Evolutionary conservation across 2,113 vertebrate species (phyloP).

Genomic region (Sula dactylatra): DNA sequence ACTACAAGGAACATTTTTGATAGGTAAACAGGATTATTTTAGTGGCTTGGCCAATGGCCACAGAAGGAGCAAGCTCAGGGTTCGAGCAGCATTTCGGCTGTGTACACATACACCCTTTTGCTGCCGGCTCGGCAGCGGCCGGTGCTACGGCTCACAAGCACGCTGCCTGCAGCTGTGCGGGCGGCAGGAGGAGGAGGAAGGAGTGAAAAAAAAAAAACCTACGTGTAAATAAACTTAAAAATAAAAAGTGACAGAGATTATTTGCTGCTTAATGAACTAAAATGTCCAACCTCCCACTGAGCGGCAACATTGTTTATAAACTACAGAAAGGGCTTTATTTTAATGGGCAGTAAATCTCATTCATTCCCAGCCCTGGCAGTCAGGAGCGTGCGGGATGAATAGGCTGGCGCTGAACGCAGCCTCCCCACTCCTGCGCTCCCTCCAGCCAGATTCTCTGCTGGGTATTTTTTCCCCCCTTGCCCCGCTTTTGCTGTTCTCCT

Average conservation of each 20-base stretch:
- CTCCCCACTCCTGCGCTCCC: neutral
- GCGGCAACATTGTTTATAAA: slow-evolving; percentile 43
- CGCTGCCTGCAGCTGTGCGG: neutral
- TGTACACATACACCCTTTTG: neutral
- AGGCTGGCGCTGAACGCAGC: neutral
- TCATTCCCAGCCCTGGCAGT: slow-evolving; percentile 32
- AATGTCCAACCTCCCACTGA: slow-evolving; percentile 13
- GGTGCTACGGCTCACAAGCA: neutral
- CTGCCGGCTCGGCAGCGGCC: neutral
- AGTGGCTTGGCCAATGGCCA: neutral
- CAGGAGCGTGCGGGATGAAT: neutral
- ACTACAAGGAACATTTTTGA: neutral
- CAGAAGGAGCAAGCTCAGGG: neutral
- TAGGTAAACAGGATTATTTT: neutral
- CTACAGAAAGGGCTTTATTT: slow-evolving; percentile 45
- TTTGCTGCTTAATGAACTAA: slow-evolving; percentile 53
- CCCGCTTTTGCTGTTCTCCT: neutral
- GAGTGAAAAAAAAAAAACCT: neutral
- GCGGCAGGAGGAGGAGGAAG: neutral
- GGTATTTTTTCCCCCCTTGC: neutral
- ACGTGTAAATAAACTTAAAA: slow-evolving; percentile 29
- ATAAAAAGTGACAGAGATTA: slow-evolving; percentile 36
- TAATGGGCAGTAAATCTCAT: slow-evolving; percentile 62
- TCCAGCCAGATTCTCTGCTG: neutral
- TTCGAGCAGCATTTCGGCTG: neutral